Evolutionary conservation across 2,888 invertebrate genomes (phyloP).

Genomic region (Agrotis clavis): DNA sequence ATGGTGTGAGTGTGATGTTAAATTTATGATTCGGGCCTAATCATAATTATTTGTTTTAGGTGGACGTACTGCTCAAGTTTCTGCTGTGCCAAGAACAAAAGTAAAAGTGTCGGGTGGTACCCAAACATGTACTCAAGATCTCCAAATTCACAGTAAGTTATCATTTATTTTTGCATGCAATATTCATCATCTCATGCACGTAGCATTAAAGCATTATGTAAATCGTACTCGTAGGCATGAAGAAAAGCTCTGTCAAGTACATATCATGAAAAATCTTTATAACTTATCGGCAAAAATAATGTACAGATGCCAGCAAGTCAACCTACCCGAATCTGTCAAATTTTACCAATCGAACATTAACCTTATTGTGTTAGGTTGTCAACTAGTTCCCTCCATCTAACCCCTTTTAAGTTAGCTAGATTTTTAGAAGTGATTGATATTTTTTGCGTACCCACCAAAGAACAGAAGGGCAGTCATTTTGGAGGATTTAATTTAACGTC

Average conservation of each 20-base stretch:
- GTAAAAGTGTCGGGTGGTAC: constrained; percentile 97
- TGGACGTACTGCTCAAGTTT: constrained; percentile 95
- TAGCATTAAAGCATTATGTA: constrained; percentile 17
- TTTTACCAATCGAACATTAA: too few relatives aligned
- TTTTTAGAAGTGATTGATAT: too few relatives aligned
- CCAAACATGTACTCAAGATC: constrained; percentile 95
- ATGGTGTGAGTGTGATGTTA: not conserved
- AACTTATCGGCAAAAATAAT: not conserved
- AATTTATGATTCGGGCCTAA: not conserved
- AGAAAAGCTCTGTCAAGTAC: not conserved
- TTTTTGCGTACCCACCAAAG: not conserved
- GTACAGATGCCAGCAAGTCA: too few relatives aligned
- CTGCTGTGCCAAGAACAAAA: constrained; percentile 96
- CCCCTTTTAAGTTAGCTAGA: too few relatives aligned
- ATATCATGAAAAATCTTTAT: not conserved
- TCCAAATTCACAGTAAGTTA: constrained; percentile 93
- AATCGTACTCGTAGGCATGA: not conserved
- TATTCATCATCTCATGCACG: constrained; percentile 28
- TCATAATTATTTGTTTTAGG: constrained; percentile 67
- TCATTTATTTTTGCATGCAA: not conserved
- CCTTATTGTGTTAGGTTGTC: too few relatives aligned
- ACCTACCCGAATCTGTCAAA: too few relatives aligned
- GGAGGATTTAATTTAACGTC: too few relatives aligned
- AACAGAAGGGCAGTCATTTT: too few relatives aligned
- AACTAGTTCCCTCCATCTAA: too few relatives aligned